Evolutionary conservation across 1,140 invertebrate genomes (phyloP).

Genomic region (Trachelipus rathkii): DNA sequence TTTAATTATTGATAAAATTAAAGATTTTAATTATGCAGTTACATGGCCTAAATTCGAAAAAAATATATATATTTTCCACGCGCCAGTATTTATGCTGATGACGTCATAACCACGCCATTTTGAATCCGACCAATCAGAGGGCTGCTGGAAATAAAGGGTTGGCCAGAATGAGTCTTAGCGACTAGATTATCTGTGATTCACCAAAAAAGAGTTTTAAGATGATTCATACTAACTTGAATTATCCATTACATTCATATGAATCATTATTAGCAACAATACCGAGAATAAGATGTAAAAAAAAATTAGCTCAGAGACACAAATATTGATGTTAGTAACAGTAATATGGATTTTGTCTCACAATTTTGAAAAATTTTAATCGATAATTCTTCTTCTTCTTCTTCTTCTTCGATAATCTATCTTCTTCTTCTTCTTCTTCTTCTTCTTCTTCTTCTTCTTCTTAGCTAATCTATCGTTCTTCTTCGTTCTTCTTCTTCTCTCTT

Average conservation of each 20-base stretch:
- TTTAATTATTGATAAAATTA: neutral
- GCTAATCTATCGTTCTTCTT: too few species aligned
- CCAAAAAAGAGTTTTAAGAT: neutral
- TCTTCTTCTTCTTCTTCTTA: too few species aligned
- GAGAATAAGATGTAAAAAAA: neutral
- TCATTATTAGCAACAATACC: neutral
- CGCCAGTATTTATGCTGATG: neutral
- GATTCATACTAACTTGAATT: slow-evolving; percentile 7
- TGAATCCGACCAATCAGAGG: neutral
- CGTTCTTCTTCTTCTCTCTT: too few species aligned
- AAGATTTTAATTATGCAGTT: neutral
- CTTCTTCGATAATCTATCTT: too few species aligned
- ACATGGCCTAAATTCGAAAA: too few species aligned
- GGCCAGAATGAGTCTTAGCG: neutral
- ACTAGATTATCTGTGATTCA: neutral
- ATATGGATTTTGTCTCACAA: too few species aligned
- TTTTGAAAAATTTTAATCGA: too few species aligned
- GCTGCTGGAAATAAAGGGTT: neutral
- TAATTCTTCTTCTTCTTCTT: too few species aligned
- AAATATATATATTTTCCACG: neutral
- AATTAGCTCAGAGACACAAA: too few species aligned
- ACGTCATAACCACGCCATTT: slow-evolving; percentile 2
- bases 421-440: too few species aligned
- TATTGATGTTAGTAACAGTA: too few species aligned
- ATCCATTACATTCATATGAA: neutral